Evolutionary conservation across 2,888 invertebrate species (phyloP).

Genomic region (Digitonthophagus gazella): DNA sequence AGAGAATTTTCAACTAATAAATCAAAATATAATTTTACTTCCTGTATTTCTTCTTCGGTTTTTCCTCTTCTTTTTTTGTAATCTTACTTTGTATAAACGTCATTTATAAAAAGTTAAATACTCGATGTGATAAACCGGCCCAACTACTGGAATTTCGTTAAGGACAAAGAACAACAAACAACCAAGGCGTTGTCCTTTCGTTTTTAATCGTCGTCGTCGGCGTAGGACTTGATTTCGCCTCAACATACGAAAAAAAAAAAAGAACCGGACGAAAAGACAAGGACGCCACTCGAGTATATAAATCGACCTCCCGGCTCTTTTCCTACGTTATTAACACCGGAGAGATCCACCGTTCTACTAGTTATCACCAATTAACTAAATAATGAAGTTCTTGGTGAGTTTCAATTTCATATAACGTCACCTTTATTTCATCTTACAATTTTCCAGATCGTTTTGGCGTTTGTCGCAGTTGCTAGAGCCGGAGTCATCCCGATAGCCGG

Average conservation of each 20-base stretch:
- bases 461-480: conserved; percentile 26
- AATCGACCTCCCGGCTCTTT: not conserved
- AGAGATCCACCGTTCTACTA: not conserved
- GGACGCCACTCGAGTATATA: not conserved
- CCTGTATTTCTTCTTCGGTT: no score
- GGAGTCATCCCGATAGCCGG: conserved; percentile 25
- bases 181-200: not conserved
- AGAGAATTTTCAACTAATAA: no score
- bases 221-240: not conserved
- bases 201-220: not conserved
- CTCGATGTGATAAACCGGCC: not conserved
- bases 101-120: not conserved
- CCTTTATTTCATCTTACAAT: conserved; percentile 16
- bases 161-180: not conserved
- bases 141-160: not conserved
- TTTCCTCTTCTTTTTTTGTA: not conserved
- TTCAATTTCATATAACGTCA: not conserved
- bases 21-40: no score
- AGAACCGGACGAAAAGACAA: not conserved
- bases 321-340: not conserved
- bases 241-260: not conserved
- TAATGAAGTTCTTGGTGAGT: conserved; percentile 27
- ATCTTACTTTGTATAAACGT: no score
- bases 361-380: conserved; percentile 8
- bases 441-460: conserved; percentile 15